These are phyloP conservation scores for Takifugu bimaculatus DNA, from an alignment of 2,113 vertebrate genomes.

Conservation along the genomic window DNA sequence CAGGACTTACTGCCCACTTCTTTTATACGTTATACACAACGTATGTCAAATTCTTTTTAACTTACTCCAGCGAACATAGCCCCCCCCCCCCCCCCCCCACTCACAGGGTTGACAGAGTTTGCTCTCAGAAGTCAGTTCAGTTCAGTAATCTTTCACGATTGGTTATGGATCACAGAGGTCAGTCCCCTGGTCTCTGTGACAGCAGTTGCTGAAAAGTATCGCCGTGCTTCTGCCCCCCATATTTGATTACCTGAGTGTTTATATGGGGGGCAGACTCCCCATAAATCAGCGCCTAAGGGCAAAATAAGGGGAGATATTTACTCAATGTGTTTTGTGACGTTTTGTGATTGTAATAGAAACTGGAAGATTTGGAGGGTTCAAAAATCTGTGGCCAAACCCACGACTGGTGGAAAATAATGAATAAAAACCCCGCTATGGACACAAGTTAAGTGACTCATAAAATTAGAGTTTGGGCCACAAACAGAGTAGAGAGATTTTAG, in stretches of 20 bases:
- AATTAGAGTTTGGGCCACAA: neutral
- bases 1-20: no score
- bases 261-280: slow-evolving; percentile 36
- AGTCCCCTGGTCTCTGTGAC: slow-evolving; percentile 30
- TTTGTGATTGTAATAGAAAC: neutral
- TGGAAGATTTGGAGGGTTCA: neutral
- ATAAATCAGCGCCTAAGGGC: slow-evolving; percentile 14
- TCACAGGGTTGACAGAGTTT: neutral
- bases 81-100: slow-evolving; percentile 17
- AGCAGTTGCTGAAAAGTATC: slow-evolving; percentile 7
- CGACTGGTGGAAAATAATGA: no score
- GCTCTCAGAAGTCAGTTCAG: slow-evolving; percentile 35
- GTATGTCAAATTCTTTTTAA: no score
- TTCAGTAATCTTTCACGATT: slow-evolving; percentile 54
- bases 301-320: neutral
- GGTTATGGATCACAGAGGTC: slow-evolving; percentile 58
- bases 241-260: slow-evolving; percentile 42
- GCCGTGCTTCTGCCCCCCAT: slow-evolving; percentile 17
- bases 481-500: neutral
- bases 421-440: no score
- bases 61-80: neutral
- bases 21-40: neutral
- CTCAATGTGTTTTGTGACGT: neutral
- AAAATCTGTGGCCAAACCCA: neutral
- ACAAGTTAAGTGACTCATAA: no score